Conservation (phyloP, 1,140 invertebrate species). For the Drosophila kanapiae region DNA sequence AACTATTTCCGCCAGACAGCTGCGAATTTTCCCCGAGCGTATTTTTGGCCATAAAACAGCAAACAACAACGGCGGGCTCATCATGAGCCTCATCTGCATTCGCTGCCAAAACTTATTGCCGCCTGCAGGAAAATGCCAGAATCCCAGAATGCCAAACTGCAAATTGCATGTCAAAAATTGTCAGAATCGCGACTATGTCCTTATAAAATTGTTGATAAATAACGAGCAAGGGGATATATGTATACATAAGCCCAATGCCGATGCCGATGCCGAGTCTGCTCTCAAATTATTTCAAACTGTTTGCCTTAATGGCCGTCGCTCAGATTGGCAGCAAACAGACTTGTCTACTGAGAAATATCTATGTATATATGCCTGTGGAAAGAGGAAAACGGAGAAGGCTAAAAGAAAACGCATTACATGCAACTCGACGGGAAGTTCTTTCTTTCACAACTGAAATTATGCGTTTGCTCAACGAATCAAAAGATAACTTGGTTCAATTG, state of each 20-base stretch:
- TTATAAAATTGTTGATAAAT: conserved; percentile 55
- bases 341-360: conserved; percentile 30
- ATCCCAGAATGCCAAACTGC: conserved; percentile 28
- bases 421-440: conserved; percentile 51
- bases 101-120: conserved; percentile 45
- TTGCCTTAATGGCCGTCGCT: conserved; percentile 69
- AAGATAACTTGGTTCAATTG: conserved; percentile 4
- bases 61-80: conserved; percentile 29
- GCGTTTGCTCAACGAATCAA: conserved; percentile 49
- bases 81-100: conserved; percentile 40
- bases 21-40: conserved; percentile 22
- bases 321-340: conserved; percentile 78
- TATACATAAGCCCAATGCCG: neutral
- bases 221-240: conserved; percentile 5
- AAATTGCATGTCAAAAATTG: conserved; percentile 74
- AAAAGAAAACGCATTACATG: conserved; percentile 71
- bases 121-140: conserved; percentile 27
- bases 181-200: conserved; percentile 25
- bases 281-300: conserved; percentile 66
- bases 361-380: neutral
- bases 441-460: conserved; percentile 67
- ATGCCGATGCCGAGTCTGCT: conserved; percentile 26
- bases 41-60: conserved; percentile 13
- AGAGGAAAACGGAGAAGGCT: conserved; percentile 15
- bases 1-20: conserved; percentile 22